phyloP scores from a whole-genome alignment of 2,113 vertebrate species.

The Ahaetulla prasina region DNA sequence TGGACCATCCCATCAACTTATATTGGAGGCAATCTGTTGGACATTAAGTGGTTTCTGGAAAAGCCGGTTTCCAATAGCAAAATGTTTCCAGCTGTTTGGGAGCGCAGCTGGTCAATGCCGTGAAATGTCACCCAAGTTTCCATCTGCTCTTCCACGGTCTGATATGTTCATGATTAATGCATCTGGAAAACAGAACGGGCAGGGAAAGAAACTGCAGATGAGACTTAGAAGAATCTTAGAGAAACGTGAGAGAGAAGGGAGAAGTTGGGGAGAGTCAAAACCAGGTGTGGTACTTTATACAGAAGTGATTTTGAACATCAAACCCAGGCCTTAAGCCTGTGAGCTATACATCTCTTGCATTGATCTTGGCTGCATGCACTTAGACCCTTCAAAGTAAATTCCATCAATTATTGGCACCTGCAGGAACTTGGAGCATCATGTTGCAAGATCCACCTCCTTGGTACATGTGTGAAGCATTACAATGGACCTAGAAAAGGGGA shows the following conservation, averaged over 20 bases:
- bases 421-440: background rate
- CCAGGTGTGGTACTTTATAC: background rate
- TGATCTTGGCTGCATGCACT: background rate
- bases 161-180: slow-evolving; percentile 9
- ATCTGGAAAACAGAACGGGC: slow-evolving; percentile 1
- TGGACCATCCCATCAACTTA: background rate
- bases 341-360: background rate
- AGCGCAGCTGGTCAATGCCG: background rate
- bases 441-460: background rate
- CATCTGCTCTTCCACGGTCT: background rate
- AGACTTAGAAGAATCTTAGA: background rate
- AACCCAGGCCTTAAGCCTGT: background rate
- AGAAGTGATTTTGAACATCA: background rate
- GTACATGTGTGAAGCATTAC: background rate
- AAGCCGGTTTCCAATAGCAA: background rate
- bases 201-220: background rate
- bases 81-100: background rate
- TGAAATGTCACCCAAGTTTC: background rate
- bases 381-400: background rate
- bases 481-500: background rate
- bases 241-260: background rate
- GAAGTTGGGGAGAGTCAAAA: background rate
- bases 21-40: background rate
- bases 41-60: background rate
- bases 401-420: background rate